Evolutionary conservation across 1,140 invertebrate species (phyloP).

Genomic region (Hyposmocoma kahamanoa): DNA sequence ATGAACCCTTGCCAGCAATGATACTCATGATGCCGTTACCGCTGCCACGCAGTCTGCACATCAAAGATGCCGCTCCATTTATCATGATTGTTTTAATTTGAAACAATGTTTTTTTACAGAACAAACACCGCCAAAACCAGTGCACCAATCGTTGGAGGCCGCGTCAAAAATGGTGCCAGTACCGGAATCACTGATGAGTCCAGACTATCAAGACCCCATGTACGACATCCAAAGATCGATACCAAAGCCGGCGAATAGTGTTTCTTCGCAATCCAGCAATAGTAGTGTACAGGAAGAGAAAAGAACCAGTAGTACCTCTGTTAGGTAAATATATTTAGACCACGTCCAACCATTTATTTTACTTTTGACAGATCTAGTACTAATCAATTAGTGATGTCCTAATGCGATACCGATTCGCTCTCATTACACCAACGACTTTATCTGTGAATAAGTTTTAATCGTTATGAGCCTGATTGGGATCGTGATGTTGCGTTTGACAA

Average conservation of each 20-base stretch:
- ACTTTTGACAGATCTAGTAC: too few species aligned
- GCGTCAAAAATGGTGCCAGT: slow-evolving; percentile 89
- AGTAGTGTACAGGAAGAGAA: slow-evolving; percentile 49
- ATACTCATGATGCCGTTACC: background rate
- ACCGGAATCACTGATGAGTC: slow-evolving; percentile 89
- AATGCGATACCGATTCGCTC: too few species aligned
- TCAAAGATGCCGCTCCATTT: background rate
- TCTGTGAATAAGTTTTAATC: too few species aligned
- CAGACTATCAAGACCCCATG: slow-evolving; percentile 78
- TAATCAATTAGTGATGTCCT: too few species aligned
- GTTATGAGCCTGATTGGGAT: too few species aligned
- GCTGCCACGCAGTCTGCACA: background rate
- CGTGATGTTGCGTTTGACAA: too few species aligned
- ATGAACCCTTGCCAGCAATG: too few species aligned
- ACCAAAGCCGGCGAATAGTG: slow-evolving; percentile 36
- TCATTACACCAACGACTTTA: too few species aligned
- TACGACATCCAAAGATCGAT: slow-evolving; percentile 58
- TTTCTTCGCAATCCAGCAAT: slow-evolving; percentile 53
- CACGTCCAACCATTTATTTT: too few species aligned
- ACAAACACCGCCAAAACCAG: slow-evolving; percentile 36
- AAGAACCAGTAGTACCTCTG: slow-evolving; percentile 1
- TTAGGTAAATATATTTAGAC: background rate
- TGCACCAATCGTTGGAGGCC: slow-evolving; percentile 82
- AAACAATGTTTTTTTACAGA: too few species aligned
- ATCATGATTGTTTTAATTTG: background rate